A percentile compares a stretch with the other conserved stretches of the same genome.
These are phyloP conservation scores for Manis pentadactyla DNA, from an alignment of 2,797 vertebrate genomes.

Conservation along the genomic window DNA sequence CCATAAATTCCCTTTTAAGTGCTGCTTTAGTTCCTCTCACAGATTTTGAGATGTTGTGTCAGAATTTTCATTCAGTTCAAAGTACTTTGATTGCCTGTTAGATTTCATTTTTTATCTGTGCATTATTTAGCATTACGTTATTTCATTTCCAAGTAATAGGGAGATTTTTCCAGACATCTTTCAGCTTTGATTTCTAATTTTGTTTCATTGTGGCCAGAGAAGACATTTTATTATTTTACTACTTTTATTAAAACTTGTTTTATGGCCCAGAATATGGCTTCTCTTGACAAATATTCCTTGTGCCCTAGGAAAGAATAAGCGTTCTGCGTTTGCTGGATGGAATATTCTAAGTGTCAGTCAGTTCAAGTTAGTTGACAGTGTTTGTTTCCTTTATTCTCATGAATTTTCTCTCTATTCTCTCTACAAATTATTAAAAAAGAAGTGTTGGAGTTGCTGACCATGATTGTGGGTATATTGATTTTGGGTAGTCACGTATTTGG, in stretches of 20 bases:
- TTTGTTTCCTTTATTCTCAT: neutral
- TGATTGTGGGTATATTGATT: neutral
- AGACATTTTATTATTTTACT: neutral
- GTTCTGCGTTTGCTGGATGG: neutral
- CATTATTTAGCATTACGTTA: neutral
- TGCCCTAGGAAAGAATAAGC: no score
- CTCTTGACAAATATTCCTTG: no score
- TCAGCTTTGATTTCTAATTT: neutral
- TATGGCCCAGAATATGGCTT: neutral
- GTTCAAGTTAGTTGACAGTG: neutral
- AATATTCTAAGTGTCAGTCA: neutral
- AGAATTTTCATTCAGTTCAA: neutral
- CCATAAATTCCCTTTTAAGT: neutral
- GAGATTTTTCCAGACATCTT: accelerated
- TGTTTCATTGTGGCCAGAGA: neutral
- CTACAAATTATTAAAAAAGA: neutral
- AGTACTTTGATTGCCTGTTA: neutral
- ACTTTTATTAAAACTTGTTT: neutral
- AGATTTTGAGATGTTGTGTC: neutral
- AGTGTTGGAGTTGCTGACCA: neutral
- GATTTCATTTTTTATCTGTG: neutral
- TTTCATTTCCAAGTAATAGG: neutral
- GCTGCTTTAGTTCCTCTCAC: neutral
- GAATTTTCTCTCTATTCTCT: neutral
- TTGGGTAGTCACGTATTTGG: neutral